A percentile compares a stretch with the other conserved stretches of the same genome.
phyloP scores from a whole-genome alignment of 2,888 invertebrate species.

The Callyntrura guangdongensis region DNA sequence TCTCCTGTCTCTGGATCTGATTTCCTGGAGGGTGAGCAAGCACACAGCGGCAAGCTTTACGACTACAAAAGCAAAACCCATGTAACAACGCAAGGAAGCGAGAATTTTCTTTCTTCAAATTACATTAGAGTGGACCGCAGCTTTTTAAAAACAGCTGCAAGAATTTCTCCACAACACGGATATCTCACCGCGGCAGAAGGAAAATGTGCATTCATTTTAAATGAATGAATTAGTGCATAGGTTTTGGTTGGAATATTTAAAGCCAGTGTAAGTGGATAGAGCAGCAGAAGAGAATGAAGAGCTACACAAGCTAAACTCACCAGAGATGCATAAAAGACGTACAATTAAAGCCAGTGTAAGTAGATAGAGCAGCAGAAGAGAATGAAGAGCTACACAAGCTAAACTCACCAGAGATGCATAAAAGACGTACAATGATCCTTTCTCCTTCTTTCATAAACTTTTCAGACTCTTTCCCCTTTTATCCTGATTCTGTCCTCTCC shows the following conservation, averaged over 20 bases:
- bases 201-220: slow-evolving; percentile 34
- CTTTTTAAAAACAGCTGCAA: not conserved
- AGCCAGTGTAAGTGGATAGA: not conserved
- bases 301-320: not conserved
- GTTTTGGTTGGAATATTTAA: not conserved
- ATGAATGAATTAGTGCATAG: slow-evolving; percentile 27
- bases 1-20: not conserved
- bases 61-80: not conserved
- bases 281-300: not conserved
- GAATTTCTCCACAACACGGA: not conserved
- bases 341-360: slow-evolving; percentile 28
- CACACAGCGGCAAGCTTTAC: not conserved
- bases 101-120: slow-evolving; percentile 58
- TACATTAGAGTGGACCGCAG: slow-evolving; percentile 55
- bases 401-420: not conserved
- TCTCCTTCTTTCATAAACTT: slow-evolving; percentile 67
- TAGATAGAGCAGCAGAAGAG: not conserved
- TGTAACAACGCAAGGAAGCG: slow-evolving; percentile 48
- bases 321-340: not conserved
- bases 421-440: slow-evolving; percentile 62
- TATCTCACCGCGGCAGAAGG: not conserved
- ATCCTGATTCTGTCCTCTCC: slow-evolving; percentile 33
- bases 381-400: not conserved
- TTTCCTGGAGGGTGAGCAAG: slow-evolving; percentile 28
- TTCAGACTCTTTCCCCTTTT: slow-evolving; percentile 59